Percentiles rank a stretch among this genome's conserved stretches.
phyloP scores from a whole-genome alignment of 1,140 invertebrate species.

The Planococcus citri region DNA sequence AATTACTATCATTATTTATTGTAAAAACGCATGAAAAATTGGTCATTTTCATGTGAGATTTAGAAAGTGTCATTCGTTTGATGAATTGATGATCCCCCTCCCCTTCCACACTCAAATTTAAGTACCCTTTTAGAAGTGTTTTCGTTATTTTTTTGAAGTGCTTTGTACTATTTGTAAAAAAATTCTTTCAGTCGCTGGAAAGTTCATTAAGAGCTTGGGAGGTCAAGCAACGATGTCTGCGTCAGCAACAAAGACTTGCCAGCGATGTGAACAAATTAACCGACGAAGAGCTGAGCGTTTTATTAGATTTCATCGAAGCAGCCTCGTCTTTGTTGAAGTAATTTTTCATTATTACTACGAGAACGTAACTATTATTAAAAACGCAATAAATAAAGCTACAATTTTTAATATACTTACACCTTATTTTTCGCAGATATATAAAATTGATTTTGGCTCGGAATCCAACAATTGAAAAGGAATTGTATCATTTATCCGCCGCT shows the following conservation, averaged over 20 bases:
- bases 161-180: too few relatives aligned
- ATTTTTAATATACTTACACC: too few relatives aligned
- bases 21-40: too few relatives aligned
- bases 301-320: constrained; percentile 68
- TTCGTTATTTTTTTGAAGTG: too few relatives aligned
- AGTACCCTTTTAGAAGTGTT: too few relatives aligned
- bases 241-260: constrained; percentile 30
- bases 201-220: constrained; percentile 82
- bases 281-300: constrained; percentile 58
- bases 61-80: too few relatives aligned
- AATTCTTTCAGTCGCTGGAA: constrained; percentile 57
- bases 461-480: constrained; percentile 47
- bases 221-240: constrained; percentile 69
- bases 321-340: constrained; percentile 61
- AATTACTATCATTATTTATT: too few relatives aligned
- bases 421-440: not conserved
- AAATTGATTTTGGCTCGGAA: constrained; percentile 47
- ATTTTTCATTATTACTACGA: constrained; percentile 26
- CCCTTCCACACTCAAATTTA: too few relatives aligned
- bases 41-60: too few relatives aligned
- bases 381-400: too few relatives aligned
- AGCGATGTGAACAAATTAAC: constrained; percentile 37
- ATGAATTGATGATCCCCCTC: too few relatives aligned
- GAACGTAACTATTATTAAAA: too few relatives aligned
- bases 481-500: constrained; percentile 58